Conservation (phyloP, 1,140 invertebrate genomes). For the Muscidifurax raptorellus region DNA sequence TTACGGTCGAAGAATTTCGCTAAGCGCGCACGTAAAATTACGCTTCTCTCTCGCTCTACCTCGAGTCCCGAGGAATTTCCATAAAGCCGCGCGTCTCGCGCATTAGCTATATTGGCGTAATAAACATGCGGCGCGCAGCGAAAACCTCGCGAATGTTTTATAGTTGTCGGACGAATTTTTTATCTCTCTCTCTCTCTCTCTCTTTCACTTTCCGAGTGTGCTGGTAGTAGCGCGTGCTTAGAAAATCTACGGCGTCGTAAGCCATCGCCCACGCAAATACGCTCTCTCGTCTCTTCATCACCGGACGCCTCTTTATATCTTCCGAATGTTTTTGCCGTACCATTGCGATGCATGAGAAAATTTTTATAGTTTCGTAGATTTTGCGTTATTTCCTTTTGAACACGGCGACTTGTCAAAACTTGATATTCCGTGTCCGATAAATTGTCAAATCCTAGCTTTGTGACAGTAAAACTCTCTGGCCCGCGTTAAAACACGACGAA, state of each 20-base stretch:
- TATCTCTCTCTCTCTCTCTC: background rate
- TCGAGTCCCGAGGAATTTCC: constrained; percentile 22
- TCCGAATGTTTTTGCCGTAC: background rate
- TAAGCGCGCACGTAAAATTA: background rate
- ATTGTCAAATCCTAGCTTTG: too few relatives aligned
- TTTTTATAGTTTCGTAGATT: too few relatives aligned
- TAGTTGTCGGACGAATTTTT: constrained; percentile 24
- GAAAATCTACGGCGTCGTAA: constrained; percentile 20
- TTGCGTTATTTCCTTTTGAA: too few relatives aligned
- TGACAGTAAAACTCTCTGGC: background rate
- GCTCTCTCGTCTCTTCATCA: background rate
- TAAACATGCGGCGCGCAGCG: constrained; percentile 28
- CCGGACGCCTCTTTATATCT: background rate
- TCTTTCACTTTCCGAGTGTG: background rate
- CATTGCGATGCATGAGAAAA: background rate
- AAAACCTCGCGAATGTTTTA: constrained; percentile 21
- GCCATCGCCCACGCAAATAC: constrained; percentile 9
- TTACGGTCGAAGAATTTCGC: constrained; percentile 23
- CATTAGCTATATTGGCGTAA: constrained; percentile 46
- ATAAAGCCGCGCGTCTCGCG: constrained; percentile 37
- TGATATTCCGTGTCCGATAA: too few relatives aligned
- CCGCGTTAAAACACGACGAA: background rate
- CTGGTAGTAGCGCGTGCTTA: constrained; percentile 9
- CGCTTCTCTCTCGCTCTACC: background rate
- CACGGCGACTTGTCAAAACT: too few relatives aligned